phyloP scores from a whole-genome alignment of 1,140 invertebrate species.

The Philopotamus ludificatus region DNA sequence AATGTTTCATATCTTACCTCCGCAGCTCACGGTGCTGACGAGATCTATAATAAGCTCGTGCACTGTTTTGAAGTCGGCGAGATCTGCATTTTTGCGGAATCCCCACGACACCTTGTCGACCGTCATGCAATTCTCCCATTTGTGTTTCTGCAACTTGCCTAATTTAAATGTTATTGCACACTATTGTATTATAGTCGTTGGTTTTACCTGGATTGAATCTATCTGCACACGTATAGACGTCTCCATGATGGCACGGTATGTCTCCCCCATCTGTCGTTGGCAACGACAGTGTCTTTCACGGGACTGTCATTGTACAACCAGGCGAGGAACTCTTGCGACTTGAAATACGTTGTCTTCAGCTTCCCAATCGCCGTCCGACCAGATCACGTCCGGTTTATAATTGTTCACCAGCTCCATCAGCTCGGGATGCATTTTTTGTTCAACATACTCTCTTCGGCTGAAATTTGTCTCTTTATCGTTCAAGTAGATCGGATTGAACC shows the following conservation, averaged over 20 bases:
- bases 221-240: constrained; percentile 81
- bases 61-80: constrained; percentile 73
- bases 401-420: constrained; percentile 69
- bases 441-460: constrained; percentile 65
- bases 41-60: constrained; percentile 72
- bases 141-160: constrained; percentile 60
- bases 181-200: neutral
- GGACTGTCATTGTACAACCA: constrained; percentile 96
- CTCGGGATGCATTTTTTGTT: constrained; percentile 71
- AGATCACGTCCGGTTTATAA: constrained; percentile 87
- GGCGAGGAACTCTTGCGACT: constrained; percentile 75
- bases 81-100: constrained; percentile 70
- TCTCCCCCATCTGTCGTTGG: constrained; percentile 87
- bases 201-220: constrained; percentile 80
- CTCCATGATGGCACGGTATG: constrained; percentile 83
- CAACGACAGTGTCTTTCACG: constrained; percentile 83
- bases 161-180: too few species aligned
- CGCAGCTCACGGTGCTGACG: constrained; percentile 80
- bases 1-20: constrained; percentile 58
- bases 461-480: constrained; percentile 71
- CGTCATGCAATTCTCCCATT: constrained; percentile 93
- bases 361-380: constrained; percentile 94
- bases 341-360: constrained; percentile 79
- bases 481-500: constrained; percentile 86
- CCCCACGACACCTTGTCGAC: constrained; percentile 91